phyloP scores from a whole-genome alignment of 2,888 invertebrate genomes.

The Tetramorium bicarinatum region DNA sequence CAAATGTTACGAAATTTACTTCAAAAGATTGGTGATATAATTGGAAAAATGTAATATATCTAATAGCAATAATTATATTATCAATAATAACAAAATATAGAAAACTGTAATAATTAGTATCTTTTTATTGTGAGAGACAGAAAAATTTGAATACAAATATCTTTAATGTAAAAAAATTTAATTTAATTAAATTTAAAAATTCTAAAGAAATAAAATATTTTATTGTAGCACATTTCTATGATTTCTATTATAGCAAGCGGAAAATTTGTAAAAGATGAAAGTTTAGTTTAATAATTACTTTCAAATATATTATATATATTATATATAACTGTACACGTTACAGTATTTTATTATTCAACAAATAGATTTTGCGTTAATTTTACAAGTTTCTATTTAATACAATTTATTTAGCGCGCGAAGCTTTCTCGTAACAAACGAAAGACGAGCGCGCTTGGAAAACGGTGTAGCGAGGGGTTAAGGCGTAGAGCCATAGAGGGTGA shows the following conservation, averaged over 20 bases:
- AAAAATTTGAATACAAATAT: background rate
- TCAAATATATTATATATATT: background rate
- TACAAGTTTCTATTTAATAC: background rate
- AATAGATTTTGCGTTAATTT: constrained; percentile 13
- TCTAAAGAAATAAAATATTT: background rate
- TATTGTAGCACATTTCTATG: background rate
- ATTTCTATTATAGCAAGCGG: background rate
- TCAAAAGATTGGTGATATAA: background rate
- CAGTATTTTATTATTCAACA: background rate
- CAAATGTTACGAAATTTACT: background rate
- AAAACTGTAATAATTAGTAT: background rate
- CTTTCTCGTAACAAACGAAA: constrained; percentile 65
- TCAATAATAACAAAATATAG: constrained; percentile 1
- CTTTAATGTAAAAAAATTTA: background rate
- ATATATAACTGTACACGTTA: background rate
- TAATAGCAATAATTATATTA: background rate
- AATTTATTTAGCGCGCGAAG: constrained; percentile 7
- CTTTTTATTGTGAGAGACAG: background rate
- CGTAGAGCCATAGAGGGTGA: constrained; percentile 43
- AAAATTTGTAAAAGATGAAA: background rate
- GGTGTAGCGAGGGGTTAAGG: constrained; percentile 57
- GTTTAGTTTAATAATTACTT: background rate
- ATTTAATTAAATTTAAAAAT: background rate
- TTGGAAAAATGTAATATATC: background rate
- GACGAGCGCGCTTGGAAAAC: constrained; percentile 58